Evolutionary conservation across 2,888 invertebrate species (phyloP).

Genomic region (Tenthredo distinguenda): DNA sequence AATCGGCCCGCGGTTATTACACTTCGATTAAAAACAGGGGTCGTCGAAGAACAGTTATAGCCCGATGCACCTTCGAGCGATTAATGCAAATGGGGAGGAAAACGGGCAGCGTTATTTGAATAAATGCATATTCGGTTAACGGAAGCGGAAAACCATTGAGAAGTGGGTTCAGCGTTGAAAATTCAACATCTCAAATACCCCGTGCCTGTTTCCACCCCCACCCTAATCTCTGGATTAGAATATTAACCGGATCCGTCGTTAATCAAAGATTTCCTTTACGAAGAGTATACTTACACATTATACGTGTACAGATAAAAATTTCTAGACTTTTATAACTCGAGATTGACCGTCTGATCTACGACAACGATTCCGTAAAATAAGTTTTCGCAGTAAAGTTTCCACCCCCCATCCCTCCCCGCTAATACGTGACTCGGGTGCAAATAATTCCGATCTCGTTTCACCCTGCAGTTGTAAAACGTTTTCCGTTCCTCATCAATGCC

Average conservation of each 20-base stretch:
- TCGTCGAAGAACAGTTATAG: constrained; percentile 5
- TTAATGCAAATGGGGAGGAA: constrained; percentile 71
- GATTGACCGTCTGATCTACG: constrained; percentile 23
- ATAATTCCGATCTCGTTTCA: background rate
- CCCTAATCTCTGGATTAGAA: too few relatives aligned
- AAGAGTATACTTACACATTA: too few relatives aligned
- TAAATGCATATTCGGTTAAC: constrained; percentile 66
- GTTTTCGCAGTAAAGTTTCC: constrained; percentile 17
- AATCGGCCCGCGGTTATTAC: background rate
- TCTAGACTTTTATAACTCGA: background rate
- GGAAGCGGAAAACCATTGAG: constrained; percentile 35
- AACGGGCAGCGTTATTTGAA: constrained; percentile 66
- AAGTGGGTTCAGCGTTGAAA: background rate
- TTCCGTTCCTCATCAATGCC: background rate
- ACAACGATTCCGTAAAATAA: constrained; percentile 23
- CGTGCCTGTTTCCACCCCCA: too few relatives aligned
- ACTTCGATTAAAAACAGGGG: background rate
- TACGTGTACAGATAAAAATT: background rate
- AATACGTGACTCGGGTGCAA: constrained; percentile 9
- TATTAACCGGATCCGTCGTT: too few relatives aligned
- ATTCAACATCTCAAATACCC: background rate
- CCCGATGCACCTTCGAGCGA: constrained; percentile 57
- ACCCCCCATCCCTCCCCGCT: background rate
- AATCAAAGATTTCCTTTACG: background rate
- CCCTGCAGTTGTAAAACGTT: constrained; percentile 5